phyloP scores from a whole-genome alignment of 2,888 invertebrate species.

The Protonemura montana region DNA sequence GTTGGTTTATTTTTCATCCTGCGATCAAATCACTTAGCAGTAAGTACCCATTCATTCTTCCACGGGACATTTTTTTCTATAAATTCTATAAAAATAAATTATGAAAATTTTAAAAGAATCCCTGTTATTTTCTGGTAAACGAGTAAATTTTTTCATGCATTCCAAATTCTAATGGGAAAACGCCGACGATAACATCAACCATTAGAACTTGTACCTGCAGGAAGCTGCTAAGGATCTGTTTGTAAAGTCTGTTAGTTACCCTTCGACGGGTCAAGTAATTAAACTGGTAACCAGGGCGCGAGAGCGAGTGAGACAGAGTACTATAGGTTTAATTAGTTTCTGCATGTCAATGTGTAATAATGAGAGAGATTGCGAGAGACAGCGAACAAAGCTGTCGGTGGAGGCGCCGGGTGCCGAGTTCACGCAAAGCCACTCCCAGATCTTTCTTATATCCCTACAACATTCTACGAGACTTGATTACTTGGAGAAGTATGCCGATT shows the following conservation, averaged over 20 bases:
- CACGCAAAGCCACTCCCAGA: background rate
- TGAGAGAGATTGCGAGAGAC: constrained; percentile 29
- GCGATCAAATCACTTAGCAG: too few relatives aligned
- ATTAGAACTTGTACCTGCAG: background rate
- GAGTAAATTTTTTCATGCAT: background rate
- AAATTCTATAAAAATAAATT: background rate
- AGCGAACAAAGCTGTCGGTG: constrained; percentile 24
- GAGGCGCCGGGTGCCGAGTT: background rate
- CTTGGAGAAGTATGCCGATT: constrained; percentile 2
- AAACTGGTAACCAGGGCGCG: constrained; percentile 34
- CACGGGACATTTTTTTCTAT: too few relatives aligned
- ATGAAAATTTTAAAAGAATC: background rate
- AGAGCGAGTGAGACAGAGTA: constrained; percentile 25
- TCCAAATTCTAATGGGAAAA: background rate
- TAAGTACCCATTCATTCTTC: too few relatives aligned
- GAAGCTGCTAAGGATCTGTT: constrained; percentile 3
- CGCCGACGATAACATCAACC: background rate
- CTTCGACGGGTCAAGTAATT: constrained; percentile 43
- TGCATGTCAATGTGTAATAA: constrained; percentile 46
- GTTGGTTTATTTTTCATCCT: too few relatives aligned
- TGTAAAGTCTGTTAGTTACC: constrained; percentile 36
- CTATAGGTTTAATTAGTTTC: constrained; percentile 46
- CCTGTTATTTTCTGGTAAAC: background rate
- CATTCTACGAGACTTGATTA: background rate
- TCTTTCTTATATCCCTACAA: background rate